Evolutionary conservation across 2,113 vertebrate genomes (phyloP).

Genomic region (Otis tarda): DNA sequence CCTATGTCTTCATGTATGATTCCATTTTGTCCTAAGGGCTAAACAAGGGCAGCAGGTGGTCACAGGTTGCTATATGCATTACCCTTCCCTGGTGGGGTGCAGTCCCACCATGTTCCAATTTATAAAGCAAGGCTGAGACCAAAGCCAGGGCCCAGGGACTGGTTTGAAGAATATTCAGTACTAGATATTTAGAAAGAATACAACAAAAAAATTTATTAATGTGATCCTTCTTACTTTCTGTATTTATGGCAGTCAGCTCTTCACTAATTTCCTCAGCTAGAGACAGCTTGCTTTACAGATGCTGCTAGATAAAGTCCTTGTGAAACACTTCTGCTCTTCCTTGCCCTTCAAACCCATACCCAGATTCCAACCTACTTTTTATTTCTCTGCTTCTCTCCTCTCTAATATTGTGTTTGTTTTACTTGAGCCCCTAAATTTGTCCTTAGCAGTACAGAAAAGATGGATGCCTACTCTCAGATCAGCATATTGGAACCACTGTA

Average conservation of each 20-base stretch:
- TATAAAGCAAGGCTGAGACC: neutral
- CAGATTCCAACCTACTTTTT: neutral
- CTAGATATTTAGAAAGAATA: neutral
- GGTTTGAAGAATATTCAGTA: neutral
- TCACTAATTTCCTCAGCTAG: neutral
- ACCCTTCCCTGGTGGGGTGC: neutral
- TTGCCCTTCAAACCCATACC: neutral
- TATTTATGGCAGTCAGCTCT: neutral
- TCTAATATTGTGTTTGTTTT: neutral
- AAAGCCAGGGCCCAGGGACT: too few species aligned
- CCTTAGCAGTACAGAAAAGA: neutral
- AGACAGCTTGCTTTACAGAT: neutral
- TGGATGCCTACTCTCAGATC: neutral
- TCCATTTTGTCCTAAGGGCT: neutral
- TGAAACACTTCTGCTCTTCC: neutral
- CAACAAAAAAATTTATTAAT: neutral
- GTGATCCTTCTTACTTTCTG: neutral
- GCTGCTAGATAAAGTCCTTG: neutral
- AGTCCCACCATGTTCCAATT: neutral
- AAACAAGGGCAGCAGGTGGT: neutral
- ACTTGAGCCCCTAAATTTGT: neutral
- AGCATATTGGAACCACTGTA: neutral
- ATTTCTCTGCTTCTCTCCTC: neutral
- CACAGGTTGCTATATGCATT: fast-evolving
- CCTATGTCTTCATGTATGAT: neutral